Conservation (phyloP, 2,113 vertebrate genomes). For the Brevimyrus niger region DNA sequence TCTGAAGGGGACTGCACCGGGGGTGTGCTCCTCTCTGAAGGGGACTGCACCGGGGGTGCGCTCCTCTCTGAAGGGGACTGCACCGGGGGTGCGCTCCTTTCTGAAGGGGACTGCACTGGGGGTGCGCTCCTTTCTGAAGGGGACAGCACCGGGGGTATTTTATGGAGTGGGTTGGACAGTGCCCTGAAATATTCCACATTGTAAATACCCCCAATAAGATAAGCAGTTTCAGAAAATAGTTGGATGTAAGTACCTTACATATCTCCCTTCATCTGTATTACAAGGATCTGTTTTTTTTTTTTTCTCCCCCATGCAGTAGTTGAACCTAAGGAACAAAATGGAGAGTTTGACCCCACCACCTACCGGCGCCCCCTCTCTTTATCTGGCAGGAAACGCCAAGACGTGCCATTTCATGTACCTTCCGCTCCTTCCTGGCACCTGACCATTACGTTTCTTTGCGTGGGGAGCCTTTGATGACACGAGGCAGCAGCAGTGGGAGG, state of each 20-base stretch:
- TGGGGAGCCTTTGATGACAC: background rate
- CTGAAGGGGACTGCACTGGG: background rate
- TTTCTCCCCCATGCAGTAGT: background rate
- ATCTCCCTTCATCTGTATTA: background rate
- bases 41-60: background rate
- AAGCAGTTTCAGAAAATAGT: no score
- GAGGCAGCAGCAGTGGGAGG: background rate
- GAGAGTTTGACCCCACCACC: background rate
- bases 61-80: background rate
- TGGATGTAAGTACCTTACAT: background rate
- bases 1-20: background rate
- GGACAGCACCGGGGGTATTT: background rate
- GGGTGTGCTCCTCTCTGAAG: background rate
- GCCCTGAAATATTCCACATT: slow-evolving; percentile 40
- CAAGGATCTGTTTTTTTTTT: background rate
- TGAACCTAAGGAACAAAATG: background rate
- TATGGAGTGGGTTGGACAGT: background rate
- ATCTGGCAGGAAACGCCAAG: background rate
- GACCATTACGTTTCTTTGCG: background rate
- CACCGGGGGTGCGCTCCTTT: background rate
- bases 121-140: background rate
- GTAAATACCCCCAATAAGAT: no score
- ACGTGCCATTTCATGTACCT: background rate
- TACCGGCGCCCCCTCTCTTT: background rate
- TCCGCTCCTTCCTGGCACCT: background rate